phyloP scores from a whole-genome alignment of 2,797 vertebrate genomes.

The Semotilus atromaculatus region DNA sequence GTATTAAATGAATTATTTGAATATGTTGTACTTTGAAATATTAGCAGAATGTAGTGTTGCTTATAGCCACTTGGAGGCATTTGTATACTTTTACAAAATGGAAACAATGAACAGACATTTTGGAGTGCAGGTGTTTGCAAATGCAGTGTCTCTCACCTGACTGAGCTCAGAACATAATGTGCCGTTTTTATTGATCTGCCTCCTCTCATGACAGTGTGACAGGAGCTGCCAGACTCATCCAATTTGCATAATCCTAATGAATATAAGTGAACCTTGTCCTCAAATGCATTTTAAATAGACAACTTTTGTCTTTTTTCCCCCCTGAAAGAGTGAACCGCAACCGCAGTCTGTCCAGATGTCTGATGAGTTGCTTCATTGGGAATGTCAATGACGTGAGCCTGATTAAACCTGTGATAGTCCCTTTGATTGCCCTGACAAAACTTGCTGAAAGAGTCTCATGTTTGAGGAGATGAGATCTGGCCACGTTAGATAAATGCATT shows the following conservation, averaged over 20 bases:
- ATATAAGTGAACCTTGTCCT: slow-evolving; percentile 38
- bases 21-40: not conserved
- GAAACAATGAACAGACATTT: not conserved
- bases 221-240: slow-evolving; percentile 15
- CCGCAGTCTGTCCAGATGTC: slow-evolving; percentile 23
- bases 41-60: not conserved
- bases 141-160: slow-evolving; percentile 1
- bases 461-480: slow-evolving; percentile 1
- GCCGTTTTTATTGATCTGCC: slow-evolving; percentile 22
- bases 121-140: not conserved
- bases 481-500: slow-evolving; percentile 5
- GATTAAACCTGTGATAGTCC: slow-evolving; percentile 44
- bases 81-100: not conserved
- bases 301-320: slow-evolving; percentile 7
- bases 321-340: not conserved
- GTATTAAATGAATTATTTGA: not conserved
- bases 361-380: slow-evolving; percentile 19
- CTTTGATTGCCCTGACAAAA: slow-evolving; percentile 35
- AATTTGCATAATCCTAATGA: slow-evolving; percentile 50
- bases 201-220: slow-evolving; percentile 43
- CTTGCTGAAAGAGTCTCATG: not conserved
- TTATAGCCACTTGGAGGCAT: not conserved
- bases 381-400: slow-evolving; percentile 22
- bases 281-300: slow-evolving; percentile 48
- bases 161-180: slow-evolving; percentile 36